phyloP scores from a whole-genome alignment of 2,797 vertebrate genomes.

The Lithobates pipiens region DNA sequence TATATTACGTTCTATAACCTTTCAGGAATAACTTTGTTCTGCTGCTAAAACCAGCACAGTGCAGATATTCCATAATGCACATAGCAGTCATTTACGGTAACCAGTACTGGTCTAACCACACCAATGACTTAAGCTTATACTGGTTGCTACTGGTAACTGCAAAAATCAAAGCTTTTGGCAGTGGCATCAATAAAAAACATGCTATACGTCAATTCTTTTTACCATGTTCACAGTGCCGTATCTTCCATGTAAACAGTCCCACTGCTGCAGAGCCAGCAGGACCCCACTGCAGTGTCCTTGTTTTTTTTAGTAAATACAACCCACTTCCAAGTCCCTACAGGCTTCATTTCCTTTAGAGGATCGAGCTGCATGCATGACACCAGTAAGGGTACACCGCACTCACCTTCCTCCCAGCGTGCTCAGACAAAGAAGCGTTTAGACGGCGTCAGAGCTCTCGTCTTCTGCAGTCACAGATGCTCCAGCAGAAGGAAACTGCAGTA shows the following conservation, averaged over 20 bases:
- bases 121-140: too few relatives aligned
- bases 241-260: slow-evolving; percentile 3
- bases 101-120: neutral
- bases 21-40: neutral
- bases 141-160: too few relatives aligned
- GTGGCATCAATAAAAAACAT: too few relatives aligned
- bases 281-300: neutral
- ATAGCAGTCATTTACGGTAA: neutral
- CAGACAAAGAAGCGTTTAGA: slow-evolving; percentile 3
- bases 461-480: slow-evolving; percentile 14
- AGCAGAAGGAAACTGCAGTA: neutral
- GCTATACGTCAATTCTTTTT: too few relatives aligned
- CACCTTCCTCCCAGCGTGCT: neutral
- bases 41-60: neutral
- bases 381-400: slow-evolving; percentile 11
- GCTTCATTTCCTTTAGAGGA: neutral
- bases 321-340: neutral
- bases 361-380: neutral
- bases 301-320: neutral
- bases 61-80: neutral
- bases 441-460: neutral
- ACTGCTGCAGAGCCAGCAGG: neutral
- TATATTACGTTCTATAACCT: neutral
- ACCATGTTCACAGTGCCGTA: neutral
- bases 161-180: too few relatives aligned